phyloP scores from a whole-genome alignment of 2,888 invertebrate species.

The Diplolepis rosae region DNA sequence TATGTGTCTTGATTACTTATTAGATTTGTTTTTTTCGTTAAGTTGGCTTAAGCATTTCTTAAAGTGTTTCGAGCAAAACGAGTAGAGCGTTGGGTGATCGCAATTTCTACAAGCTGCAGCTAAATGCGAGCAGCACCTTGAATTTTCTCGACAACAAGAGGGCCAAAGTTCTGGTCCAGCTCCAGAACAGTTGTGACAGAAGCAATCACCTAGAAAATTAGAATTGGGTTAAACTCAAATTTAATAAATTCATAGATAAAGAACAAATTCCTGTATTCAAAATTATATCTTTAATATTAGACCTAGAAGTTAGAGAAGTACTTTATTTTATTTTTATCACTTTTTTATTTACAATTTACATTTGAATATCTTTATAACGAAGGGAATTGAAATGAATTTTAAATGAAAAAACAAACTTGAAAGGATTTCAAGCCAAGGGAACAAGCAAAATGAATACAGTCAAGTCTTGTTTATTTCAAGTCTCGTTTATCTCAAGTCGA shows the following conservation, averaged over 20 bases:
- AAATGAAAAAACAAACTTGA: background rate
- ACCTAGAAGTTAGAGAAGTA: too few species aligned
- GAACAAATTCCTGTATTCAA: too few species aligned
- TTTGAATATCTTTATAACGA: background rate
- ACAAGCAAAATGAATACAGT: background rate
- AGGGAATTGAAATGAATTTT: background rate
- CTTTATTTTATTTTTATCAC: background rate
- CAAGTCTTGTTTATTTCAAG: too few species aligned
- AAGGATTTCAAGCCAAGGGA: background rate
- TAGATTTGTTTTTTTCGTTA: slow-evolving; percentile 55
- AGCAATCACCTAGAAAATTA: slow-evolving; percentile 68
- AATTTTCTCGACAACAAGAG: slow-evolving; percentile 69
- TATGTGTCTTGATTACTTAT: background rate
- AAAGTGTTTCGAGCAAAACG: slow-evolving; percentile 71
- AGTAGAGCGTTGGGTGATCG: slow-evolving; percentile 67
- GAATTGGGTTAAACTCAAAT: background rate
- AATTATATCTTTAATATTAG: background rate
- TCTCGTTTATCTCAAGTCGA: too few species aligned
- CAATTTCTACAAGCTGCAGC: slow-evolving; percentile 72
- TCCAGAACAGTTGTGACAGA: slow-evolving; percentile 68
- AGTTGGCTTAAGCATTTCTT: slow-evolving; percentile 66
- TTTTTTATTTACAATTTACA: background rate
- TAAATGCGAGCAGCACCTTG: slow-evolving; percentile 70
- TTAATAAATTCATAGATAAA: background rate
- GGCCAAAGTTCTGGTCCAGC: slow-evolving; percentile 71